These are phyloP conservation scores for Aphelenchoides bicaudatus DNA, from an alignment of 2,888 invertebrate species.

Conservation along the genomic window DNA sequence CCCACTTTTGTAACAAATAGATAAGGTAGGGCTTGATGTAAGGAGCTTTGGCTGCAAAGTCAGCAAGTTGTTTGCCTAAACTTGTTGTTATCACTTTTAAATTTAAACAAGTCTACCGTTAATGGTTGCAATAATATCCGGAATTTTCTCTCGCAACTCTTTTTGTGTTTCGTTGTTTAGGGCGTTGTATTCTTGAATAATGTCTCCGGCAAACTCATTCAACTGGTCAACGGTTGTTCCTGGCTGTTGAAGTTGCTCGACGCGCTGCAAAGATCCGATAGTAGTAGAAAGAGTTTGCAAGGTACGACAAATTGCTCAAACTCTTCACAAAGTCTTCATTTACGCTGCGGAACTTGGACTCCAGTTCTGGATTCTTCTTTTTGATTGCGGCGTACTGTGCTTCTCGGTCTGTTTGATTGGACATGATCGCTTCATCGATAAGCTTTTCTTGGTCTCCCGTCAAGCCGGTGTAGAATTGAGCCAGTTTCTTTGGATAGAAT, in stretches of 20 bases:
- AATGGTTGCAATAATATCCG: conserved; percentile 1
- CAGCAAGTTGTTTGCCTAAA: neutral
- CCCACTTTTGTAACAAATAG: conserved; percentile 11
- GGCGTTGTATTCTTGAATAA: conserved; percentile 7
- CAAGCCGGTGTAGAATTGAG: neutral
- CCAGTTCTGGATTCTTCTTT: conserved; percentile 3
- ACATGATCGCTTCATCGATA: conserved; percentile 13
- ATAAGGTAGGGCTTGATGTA: conserved; percentile 11
- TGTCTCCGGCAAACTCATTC: conserved; percentile 9
- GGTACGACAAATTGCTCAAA: neutral
- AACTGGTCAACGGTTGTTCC: neutral
- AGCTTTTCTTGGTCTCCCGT: conserved; percentile 5
- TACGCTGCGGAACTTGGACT: neutral
- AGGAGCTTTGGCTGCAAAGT: conserved; percentile 1
- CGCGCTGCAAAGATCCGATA: conserved; percentile 1
- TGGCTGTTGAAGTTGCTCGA: conserved; percentile 5
- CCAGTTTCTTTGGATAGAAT: conserved; percentile 12
- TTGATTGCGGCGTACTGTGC: conserved; percentile 9
- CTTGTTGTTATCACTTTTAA: neutral
- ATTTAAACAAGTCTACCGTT: neutral
- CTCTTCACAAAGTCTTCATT: conserved; percentile 5
- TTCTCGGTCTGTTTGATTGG: conserved; percentile 2
- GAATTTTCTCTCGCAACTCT: neutral
- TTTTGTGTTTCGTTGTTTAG: neutral
- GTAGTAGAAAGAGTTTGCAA: conserved; percentile 12